phyloP scores from a whole-genome alignment of 1,140 invertebrate genomes.

The Eubasilissa regina region DNA sequence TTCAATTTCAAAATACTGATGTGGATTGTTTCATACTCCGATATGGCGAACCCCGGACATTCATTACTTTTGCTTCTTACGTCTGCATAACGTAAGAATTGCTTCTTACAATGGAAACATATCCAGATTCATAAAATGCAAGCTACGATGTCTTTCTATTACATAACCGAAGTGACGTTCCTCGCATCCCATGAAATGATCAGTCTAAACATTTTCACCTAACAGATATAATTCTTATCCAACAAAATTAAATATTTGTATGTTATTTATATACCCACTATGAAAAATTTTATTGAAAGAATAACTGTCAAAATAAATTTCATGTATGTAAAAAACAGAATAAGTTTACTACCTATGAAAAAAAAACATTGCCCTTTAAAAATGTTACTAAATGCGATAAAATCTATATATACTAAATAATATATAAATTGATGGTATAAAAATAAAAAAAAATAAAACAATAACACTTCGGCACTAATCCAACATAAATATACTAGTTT shows the following conservation, averaged over 20 bases:
- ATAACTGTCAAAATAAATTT: slow-evolving; percentile 20
- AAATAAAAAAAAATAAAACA: slow-evolving; percentile 40
- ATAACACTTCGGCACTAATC: not conserved
- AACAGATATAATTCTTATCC: slow-evolving; percentile 23
- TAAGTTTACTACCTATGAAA: slow-evolving; percentile 7
- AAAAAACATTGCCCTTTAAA: slow-evolving; percentile 3
- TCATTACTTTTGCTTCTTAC: slow-evolving; percentile 9
- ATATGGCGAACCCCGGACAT: slow-evolving; percentile 47
- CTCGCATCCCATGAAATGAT: slow-evolving; percentile 27
- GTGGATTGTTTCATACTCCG: slow-evolving; percentile 55
- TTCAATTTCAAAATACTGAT: slow-evolving; percentile 60
- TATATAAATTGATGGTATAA: slow-evolving; percentile 33
- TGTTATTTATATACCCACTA: slow-evolving; percentile 11
- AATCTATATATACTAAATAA: slow-evolving; percentile 33
- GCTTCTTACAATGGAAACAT: slow-evolving; percentile 15
- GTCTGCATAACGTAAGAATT: too few relatives aligned
- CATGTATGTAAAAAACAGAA: not conserved
- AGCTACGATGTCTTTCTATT: not conserved
- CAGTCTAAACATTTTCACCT: slow-evolving; percentile 47
- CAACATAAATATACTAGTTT: slow-evolving; percentile 20
- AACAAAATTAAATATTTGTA: slow-evolving; percentile 21
- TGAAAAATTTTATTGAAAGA: slow-evolving; percentile 16
- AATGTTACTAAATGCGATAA: slow-evolving; percentile 10
- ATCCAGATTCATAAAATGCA: slow-evolving; percentile 25
- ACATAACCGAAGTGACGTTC: not conserved